phyloP scores from a whole-genome alignment of 1,140 invertebrate species.

The Reticulitermes speratus region DNA sequence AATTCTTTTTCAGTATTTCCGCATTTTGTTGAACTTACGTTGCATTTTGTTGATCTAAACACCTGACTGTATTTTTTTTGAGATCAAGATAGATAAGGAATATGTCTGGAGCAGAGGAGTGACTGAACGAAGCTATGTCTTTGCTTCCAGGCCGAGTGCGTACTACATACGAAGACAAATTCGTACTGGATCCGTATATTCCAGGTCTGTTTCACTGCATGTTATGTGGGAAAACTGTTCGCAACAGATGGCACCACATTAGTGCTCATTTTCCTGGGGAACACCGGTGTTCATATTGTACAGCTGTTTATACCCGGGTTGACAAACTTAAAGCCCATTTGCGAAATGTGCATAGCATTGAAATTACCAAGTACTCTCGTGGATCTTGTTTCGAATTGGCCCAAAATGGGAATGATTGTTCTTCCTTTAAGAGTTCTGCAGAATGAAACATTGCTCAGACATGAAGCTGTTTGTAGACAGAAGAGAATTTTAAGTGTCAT shows the following conservation, averaged over 20 bases:
- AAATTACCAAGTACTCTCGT: conserved; percentile 16
- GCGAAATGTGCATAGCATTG: neutral
- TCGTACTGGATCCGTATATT: conserved; percentile 36
- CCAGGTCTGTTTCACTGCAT: conserved; percentile 47
- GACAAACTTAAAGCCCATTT: conserved; percentile 22
- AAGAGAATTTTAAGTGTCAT: neutral
- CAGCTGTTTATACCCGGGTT: neutral
- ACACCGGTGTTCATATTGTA: conserved; percentile 64
- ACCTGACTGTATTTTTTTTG: neutral
- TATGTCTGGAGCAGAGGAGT: neutral
- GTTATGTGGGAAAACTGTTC: conserved; percentile 68
- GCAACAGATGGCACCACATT: conserved; percentile 69
- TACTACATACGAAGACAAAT: conserved; percentile 6
- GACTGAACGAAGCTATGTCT: conserved; percentile 9
- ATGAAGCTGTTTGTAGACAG: neutral
- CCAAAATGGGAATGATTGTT: neutral
- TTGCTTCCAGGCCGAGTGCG: conserved; percentile 1
- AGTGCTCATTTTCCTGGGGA: conserved; percentile 67
- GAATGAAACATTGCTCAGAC: neutral
- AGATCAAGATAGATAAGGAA: neutral
- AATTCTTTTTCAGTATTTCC: neutral
- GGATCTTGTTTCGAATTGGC: neutral
- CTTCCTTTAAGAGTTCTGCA: neutral
- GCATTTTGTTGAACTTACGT: neutral
- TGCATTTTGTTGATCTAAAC: neutral